These are phyloP conservation scores for Pollenia labialis DNA, from an alignment of 2,888 invertebrate genomes.

Conservation along the genomic window DNA sequence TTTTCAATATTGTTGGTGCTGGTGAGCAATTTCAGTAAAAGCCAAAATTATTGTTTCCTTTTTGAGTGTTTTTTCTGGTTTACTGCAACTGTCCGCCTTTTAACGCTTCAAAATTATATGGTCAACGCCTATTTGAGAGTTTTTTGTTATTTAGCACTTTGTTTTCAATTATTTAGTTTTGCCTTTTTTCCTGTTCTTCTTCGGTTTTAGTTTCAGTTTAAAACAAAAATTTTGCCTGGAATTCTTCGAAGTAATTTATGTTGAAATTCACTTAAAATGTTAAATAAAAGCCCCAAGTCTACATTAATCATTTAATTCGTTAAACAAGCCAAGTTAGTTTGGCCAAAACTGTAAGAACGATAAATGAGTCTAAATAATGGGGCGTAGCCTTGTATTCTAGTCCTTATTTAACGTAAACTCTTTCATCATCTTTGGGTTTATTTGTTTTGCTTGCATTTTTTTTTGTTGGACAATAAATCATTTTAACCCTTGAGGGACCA, in stretches of 20 bases:
- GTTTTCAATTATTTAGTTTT: constrained; percentile 63
- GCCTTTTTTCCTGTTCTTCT: constrained; percentile 12
- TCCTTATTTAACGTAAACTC: constrained; percentile 11
- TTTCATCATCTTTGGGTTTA: constrained; percentile 47
- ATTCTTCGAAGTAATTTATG: constrained; percentile 60
- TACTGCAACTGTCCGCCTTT: constrained; percentile 80
- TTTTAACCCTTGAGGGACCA: no score
- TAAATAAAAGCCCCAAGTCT: constrained; percentile 62
- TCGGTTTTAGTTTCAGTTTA: neutral
- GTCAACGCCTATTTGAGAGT: constrained; percentile 71
- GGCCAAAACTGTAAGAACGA: constrained; percentile 33
- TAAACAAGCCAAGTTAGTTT: constrained; percentile 36
- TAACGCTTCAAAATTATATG: constrained; percentile 79
- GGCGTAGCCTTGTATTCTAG: constrained; percentile 49
- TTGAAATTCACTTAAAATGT: constrained; percentile 58
- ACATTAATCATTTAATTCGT: constrained; percentile 72
- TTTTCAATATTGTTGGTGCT: no score
- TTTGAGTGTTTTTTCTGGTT: constrained; percentile 42
- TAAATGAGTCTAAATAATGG: constrained; percentile 46
- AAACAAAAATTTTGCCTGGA: constrained; percentile 17
- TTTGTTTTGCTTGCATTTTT: neutral
- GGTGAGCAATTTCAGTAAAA: constrained; percentile 34
- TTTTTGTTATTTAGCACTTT: constrained; percentile 49
- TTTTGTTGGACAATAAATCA: no score
- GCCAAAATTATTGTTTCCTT: constrained; percentile 20